Percentiles rank a stretch among this genome's conserved stretches.
phyloP scores from a whole-genome alignment of 2,888 invertebrate species.

The Chymomyza procnemis region DNA sequence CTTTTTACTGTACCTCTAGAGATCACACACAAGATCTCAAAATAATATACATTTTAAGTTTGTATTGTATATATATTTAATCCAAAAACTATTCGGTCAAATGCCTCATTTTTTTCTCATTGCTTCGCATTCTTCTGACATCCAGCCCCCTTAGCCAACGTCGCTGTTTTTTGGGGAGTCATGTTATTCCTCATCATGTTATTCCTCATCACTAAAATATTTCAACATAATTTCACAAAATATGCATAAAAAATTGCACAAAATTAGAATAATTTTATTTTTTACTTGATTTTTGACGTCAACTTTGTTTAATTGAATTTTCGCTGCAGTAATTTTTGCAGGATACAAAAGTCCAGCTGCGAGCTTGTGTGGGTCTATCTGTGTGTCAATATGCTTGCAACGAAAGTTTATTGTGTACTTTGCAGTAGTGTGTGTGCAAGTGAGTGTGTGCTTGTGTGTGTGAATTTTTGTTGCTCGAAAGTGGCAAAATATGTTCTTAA shows the following conservation, averaged over 20 bases:
- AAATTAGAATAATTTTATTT: not conserved
- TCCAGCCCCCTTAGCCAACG: too few species aligned
- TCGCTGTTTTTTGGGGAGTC: not conserved
- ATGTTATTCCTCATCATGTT: not conserved
- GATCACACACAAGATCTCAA: too few species aligned
- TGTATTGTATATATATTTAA: too few species aligned
- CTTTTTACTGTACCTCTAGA: too few species aligned
- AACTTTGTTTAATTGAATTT: conserved; percentile 50
- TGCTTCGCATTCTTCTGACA: too few species aligned
- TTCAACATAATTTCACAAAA: not conserved
- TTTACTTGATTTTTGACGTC: not conserved
- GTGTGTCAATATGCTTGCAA: conserved; percentile 23
- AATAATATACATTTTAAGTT: too few species aligned
- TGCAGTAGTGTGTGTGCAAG: conserved; percentile 35
- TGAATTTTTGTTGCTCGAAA: not conserved
- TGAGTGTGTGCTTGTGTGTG: not conserved
- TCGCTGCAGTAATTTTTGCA: not conserved
- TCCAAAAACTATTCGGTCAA: too few species aligned
- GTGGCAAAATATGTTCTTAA: conserved; percentile 4
- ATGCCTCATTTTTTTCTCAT: too few species aligned
- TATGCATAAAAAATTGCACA: not conserved
- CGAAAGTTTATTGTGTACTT: conserved; percentile 18
- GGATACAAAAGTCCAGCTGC: conserved; percentile 24
- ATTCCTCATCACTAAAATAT: not conserved
- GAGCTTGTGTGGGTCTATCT: conserved; percentile 18